These are phyloP conservation scores for Anticlea derivata DNA, from an alignment of 2,888 invertebrate genomes.

Conservation along the genomic window DNA sequence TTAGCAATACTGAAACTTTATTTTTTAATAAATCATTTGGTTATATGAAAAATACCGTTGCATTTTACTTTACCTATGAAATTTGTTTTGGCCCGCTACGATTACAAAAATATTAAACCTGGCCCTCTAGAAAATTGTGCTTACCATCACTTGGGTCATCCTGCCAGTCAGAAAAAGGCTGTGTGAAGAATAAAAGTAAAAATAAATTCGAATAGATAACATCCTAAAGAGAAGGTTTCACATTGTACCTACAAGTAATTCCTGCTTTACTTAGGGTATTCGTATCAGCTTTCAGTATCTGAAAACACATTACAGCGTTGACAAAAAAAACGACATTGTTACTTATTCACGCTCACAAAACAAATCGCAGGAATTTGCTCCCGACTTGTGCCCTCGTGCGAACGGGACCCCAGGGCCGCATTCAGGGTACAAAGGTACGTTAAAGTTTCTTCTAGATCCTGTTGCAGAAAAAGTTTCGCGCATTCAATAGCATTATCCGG, in stretches of 20 bases:
- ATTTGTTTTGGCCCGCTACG: no score
- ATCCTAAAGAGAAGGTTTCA: neutral
- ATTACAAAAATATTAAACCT: no score
- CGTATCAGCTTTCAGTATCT: constrained; percentile 16
- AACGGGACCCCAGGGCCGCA: constrained; percentile 9
- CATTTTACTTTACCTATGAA: no score
- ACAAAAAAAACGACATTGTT: constrained; percentile 19
- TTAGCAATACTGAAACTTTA: no score
- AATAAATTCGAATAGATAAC: neutral
- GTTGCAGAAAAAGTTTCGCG: no score
- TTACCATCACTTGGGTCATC: no score
- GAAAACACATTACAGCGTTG: constrained; percentile 20
- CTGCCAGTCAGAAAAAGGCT: no score
- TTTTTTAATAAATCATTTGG: no score
- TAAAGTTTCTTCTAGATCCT: no score
- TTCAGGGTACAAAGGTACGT: constrained; percentile 3
- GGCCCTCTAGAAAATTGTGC: no score
- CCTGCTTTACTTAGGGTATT: neutral
- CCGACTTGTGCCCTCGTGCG: constrained; percentile 16
- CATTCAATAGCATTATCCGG: no score
- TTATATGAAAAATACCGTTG: no score
- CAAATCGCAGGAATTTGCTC: constrained; percentile 22
- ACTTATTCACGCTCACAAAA: constrained; percentile 23
- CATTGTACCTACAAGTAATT: neutral
- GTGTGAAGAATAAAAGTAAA: neutral